A percentile compares a stretch with the other conserved stretches of the same genome.
Evolutionary conservation across 2,113 vertebrate genomes (phyloP).

Genomic region (Ictalurus furcatus): DNA sequence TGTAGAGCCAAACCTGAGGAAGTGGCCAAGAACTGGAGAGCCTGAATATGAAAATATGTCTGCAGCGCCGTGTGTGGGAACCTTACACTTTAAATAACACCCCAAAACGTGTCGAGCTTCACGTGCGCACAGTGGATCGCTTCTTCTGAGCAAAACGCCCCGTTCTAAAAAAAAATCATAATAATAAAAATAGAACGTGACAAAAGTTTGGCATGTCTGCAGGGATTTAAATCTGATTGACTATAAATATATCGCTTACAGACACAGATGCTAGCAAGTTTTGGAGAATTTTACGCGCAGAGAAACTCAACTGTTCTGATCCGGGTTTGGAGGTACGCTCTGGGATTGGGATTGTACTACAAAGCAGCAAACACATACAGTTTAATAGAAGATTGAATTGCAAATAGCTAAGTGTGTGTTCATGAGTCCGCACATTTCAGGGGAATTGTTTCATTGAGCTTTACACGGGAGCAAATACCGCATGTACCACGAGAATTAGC

Average conservation of each 20-base stretch:
- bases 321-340: neutral
- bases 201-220: slow-evolving; percentile 60
- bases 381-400: neutral
- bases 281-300: slow-evolving; percentile 26
- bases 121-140: slow-evolving; percentile 50
- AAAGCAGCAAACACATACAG: neutral
- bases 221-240: neutral
- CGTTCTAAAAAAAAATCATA: slow-evolving; percentile 49
- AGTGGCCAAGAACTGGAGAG: neutral
- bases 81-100: neutral
- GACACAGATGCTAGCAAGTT: slow-evolving; percentile 40
- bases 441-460: neutral
- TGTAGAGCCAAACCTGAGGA: neutral
- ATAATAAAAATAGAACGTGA: slow-evolving; percentile 41
- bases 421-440: neutral
- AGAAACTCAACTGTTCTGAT: no score
- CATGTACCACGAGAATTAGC: neutral
- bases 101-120: slow-evolving; percentile 24
- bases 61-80: slow-evolving; percentile 6
- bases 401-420: neutral
- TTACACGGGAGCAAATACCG: neutral
- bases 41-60: neutral
- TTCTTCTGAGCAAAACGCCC: slow-evolving; percentile 54
- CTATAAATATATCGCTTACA: slow-evolving; percentile 59
- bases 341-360: neutral